Evolutionary conservation across 2,797 vertebrate genomes (phyloP).

Genomic region (Chloroceryle amazona): DNA sequence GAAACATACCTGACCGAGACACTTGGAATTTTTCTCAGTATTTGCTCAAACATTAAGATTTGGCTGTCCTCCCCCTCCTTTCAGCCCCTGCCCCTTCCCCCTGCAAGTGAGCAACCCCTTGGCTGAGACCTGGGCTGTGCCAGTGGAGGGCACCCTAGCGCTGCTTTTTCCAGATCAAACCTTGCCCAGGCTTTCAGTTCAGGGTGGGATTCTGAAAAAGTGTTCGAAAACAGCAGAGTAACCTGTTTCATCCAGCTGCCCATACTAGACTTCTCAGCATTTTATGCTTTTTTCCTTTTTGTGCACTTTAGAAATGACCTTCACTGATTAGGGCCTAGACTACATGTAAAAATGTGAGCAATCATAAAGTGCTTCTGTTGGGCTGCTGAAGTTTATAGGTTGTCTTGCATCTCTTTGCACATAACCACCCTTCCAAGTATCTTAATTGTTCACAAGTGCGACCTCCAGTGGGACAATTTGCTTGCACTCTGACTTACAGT

Average conservation of each 20-base stretch:
- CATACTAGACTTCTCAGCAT: background rate
- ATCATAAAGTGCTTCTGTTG: background rate
- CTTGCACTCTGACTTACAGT: background rate
- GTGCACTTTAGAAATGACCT: background rate
- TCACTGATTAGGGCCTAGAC: background rate
- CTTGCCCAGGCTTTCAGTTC: background rate
- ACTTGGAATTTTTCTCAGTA: background rate
- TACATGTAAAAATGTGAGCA: background rate
- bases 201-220: too few relatives aligned
- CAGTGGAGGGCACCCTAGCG: background rate
- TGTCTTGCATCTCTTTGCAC: background rate
- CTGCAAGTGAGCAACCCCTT: rapidly evolving
- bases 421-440: background rate
- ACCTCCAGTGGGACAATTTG: background rate
- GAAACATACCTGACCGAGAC: background rate
- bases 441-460: background rate
- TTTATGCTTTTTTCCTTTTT: background rate
- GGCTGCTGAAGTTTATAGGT: background rate
- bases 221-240: background rate
- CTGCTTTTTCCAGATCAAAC: background rate
- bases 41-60: background rate
- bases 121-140: background rate
- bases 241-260: background rate
- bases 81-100: background rate
- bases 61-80: background rate